Conservation (phyloP, 2,797 vertebrate genomes). For the Benthosema pterotum region DNA sequence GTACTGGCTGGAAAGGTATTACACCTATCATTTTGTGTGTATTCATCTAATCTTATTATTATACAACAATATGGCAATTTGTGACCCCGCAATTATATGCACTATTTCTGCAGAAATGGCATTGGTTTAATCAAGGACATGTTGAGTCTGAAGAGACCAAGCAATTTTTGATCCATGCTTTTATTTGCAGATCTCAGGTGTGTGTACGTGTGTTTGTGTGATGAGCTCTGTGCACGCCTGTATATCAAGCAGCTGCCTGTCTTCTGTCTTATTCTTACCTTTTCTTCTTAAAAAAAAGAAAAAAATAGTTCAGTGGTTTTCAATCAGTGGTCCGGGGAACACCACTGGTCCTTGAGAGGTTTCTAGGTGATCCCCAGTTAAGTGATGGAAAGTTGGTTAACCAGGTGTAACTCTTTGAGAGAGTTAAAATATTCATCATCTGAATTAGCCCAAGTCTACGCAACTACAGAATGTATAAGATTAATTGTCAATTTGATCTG, state of each 20-base stretch:
- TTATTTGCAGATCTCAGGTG: conserved; percentile 1
- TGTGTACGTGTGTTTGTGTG: neutral
- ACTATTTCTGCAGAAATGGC: neutral
- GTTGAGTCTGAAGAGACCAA: conserved; percentile 17
- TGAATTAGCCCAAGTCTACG: too few species aligned
- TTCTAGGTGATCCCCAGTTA: too few species aligned
- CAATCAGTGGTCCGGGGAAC: too few species aligned
- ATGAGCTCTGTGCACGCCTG: conserved; percentile 1
- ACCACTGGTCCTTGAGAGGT: too few species aligned
- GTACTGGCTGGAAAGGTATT: conserved; percentile 37
- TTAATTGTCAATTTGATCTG: too few species aligned
- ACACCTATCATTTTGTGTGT: conserved; percentile 27
- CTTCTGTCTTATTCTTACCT: conserved; percentile 21
- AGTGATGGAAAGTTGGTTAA: too few species aligned
- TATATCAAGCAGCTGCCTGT: neutral
- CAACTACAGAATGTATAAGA: too few species aligned
- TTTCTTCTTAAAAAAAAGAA: too few species aligned
- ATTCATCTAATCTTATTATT: conserved; percentile 45
- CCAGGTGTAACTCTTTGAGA: too few species aligned
- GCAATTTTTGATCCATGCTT: neutral
- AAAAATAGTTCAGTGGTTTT: too few species aligned
- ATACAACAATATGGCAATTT: conserved; percentile 34
- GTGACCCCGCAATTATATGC: conserved; percentile 42
- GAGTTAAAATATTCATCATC: too few species aligned
- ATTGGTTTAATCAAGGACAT: conserved; percentile 25